Evolutionary conservation across 2,797 vertebrate genomes (phyloP), one percentile per base, ranked within the genome.

Genomic region (Malacoctenus gilli): DNA sequence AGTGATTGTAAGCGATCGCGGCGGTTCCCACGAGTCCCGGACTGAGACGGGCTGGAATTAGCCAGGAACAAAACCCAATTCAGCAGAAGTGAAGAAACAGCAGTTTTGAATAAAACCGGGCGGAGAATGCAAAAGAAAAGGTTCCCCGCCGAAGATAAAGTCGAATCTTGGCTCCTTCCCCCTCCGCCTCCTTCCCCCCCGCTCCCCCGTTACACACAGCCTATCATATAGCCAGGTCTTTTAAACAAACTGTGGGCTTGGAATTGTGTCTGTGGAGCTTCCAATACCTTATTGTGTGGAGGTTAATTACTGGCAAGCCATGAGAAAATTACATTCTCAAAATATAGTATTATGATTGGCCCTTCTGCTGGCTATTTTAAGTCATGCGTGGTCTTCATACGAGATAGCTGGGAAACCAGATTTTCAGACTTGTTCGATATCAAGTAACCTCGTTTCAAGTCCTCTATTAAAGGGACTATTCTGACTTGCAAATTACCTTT

Each of bases 301-400:
- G 92, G 92, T 93, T 93, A 92, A 92, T 93, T 93, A 93, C 91
- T 90, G 89, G 87, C 90, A 72, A 90, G 88, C 75, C 87, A 88
- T 90, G 89, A 90, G 90, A 89, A 92, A 92, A 92, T 92, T 89
- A 92, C 90, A 91, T 91, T 90, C 89, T 91, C 90, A 90, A 91
- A 92, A 91, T 92, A 92, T 91, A 88, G 89, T 86, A 84, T 88
- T 90, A 88, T 86, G 87, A 92, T 90, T 91, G 89, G 87, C 86
- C 85, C 86, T 69, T 86, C 83, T 50, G 68, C 75, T 65, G 79
- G 88, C 87, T 89, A 89, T 91, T 91, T 90, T 89, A 86, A 89
- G 87, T 86, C 66, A 50, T 80, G 87, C 63, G 28, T 79, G 80
- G 89, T 89, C 73, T 85, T 89, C 82, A 80, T 80, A 77, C 57